phyloP scores from a whole-genome alignment of 2,113 vertebrate species.

The Gyps fulvus region DNA sequence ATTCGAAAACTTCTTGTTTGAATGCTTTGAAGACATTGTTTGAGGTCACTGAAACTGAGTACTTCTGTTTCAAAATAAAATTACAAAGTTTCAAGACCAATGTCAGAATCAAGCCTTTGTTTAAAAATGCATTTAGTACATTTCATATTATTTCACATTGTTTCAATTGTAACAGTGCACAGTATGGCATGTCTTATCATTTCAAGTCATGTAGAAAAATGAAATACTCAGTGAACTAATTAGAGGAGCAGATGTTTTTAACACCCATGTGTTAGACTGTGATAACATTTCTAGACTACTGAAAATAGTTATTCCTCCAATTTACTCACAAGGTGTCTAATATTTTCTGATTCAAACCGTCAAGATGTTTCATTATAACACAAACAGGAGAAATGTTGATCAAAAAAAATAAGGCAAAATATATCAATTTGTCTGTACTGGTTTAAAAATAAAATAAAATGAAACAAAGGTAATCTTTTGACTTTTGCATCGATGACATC shows the following conservation, averaged over 20 bases:
- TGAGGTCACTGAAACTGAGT: background rate
- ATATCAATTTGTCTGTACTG: background rate
- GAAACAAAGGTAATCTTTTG: background rate
- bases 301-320: background rate
- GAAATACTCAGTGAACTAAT: slow-evolving; percentile 22
- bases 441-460: background rate
- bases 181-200: background rate
- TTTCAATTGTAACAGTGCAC: background rate
- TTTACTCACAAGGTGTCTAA: background rate
- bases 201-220: slow-evolving; percentile 11
- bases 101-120: background rate
- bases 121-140: background rate
- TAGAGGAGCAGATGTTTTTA: slow-evolving; percentile 36
- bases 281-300: background rate
- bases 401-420: background rate
- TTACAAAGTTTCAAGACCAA: background rate
- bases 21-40: background rate
- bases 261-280: background rate
- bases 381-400: background rate
- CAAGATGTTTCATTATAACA: background rate
- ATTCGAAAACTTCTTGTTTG: background rate
- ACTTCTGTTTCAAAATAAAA: background rate
- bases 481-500: background rate
- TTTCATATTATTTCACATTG: background rate
- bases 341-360: background rate